A percentile compares a stretch with the other conserved stretches of the same genome.
Conservation (phyloP, 1,140 invertebrate genomes). For the Physella acuta region DNA sequence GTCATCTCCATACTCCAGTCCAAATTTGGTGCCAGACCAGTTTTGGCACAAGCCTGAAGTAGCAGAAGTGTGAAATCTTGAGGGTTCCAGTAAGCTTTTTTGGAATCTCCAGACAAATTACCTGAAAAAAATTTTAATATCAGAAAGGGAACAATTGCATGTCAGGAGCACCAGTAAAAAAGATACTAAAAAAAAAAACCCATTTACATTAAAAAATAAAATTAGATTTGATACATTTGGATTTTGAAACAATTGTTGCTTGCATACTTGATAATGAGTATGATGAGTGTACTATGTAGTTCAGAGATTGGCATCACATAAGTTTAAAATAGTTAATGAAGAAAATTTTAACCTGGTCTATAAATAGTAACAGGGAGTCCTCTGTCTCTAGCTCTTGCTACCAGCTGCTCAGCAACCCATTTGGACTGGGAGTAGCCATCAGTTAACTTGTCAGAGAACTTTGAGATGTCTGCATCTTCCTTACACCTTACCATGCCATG, state of each 20-base stretch:
- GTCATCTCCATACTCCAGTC: slow-evolving; percentile 64
- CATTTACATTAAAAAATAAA: too few species aligned
- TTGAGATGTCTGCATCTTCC: slow-evolving; percentile 56
- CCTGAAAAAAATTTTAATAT: slow-evolving; percentile 49
- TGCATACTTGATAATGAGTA: too few species aligned
- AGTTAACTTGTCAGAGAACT: slow-evolving; percentile 48
- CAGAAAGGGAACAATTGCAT: too few species aligned
- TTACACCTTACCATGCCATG: slow-evolving; percentile 49
- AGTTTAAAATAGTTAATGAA: too few species aligned
- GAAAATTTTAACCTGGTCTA: slow-evolving; percentile 56
- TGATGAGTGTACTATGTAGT: too few species aligned
- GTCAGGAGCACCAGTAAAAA: too few species aligned
- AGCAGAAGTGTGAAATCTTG: slow-evolving; percentile 63
- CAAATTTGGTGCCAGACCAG: slow-evolving; percentile 58
- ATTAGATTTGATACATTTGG: too few species aligned
- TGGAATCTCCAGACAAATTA: slow-evolving; percentile 50
- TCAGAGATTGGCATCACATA: too few species aligned
- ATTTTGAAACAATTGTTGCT: too few species aligned
- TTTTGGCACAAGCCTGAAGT: slow-evolving; percentile 58
- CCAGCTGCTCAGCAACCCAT: slow-evolving; percentile 64
- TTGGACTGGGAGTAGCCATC: slow-evolving; percentile 64
- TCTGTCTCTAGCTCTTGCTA: slow-evolving; percentile 53
- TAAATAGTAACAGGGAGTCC: slow-evolving; percentile 63
- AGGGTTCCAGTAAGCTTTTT: slow-evolving; percentile 60
- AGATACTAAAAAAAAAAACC: too few species aligned